Evolutionary conservation across 1,140 invertebrate genomes (phyloP), one percentile per base, ranked within the genome.

Genomic region (Bombyx mori): DNA sequence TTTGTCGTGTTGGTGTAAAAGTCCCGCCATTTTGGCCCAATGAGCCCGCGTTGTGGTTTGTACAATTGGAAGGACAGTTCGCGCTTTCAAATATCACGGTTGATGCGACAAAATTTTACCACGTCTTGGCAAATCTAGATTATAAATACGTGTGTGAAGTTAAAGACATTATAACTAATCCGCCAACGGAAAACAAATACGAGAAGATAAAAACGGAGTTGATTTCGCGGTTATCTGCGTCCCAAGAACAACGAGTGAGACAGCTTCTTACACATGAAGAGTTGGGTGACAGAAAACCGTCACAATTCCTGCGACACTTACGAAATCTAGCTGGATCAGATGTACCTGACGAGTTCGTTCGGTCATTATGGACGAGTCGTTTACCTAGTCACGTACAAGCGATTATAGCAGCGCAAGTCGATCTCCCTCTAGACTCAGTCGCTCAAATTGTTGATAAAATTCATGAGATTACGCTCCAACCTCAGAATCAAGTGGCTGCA

Each of bases 21-120:
- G 48, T 66, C 10, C 61, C 66, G 6, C 63, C 61, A 48, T 69
- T 69, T 63, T 69, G 54, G 56, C 59, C 63, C 0, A 61, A 69
- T 18, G 12, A 18, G 12, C 12, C 12, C 12, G 12, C 12, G 12
- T 18, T 18, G 12, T 18, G 12, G 12, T 7, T 67, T 9, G 51
- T 46, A 0, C 52, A 58, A 9, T 8, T 65, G 42, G 60, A 62
- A 8, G 54, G 54, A 4, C 57, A 59, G 26, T 65, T 65, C 22
- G 52, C 49, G 1, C 9, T 50, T 4, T 42, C 43, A 26, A 60
- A 63, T 26, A 62, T 66, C 8, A 66, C 68, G 8, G 26, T 48
- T 1, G 61, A 66, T 44, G 18, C 47, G 1, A 63, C 56, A 9
- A 66, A 69, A 56, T 68, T 61, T 43, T 60, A 62, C 7, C 54